phyloP scores from a whole-genome alignment of 1,140 invertebrate genomes.

The Luehdorfia chinensis region DNA sequence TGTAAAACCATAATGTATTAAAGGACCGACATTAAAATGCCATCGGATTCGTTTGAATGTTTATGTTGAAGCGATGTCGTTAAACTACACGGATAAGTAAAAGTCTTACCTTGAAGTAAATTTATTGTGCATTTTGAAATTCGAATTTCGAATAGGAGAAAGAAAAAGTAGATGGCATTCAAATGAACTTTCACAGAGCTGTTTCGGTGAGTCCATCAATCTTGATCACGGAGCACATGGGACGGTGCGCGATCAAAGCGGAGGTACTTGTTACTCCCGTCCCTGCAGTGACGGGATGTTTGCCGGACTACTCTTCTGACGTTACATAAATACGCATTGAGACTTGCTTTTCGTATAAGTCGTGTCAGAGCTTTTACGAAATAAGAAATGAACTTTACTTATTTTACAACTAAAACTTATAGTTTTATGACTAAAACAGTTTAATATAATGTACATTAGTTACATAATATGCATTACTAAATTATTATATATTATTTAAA shows the following conservation, averaged over 20 bases:
- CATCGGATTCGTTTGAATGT: constrained; percentile 25
- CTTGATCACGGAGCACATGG: constrained; percentile 17
- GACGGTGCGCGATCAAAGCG: constrained; percentile 17
- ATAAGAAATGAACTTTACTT: too few relatives aligned
- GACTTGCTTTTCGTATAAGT: too few relatives aligned
- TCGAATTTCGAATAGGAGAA: constrained; percentile 14
- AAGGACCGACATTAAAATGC: constrained; percentile 28
- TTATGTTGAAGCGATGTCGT: constrained; percentile 29
- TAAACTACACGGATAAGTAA: constrained; percentile 26
- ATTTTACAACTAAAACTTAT: too few relatives aligned
- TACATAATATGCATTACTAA: too few relatives aligned
- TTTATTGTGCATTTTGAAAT: constrained; percentile 30
- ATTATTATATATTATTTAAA: too few relatives aligned
- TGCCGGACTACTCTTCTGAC: constrained; percentile 15
- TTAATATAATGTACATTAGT: too few relatives aligned
- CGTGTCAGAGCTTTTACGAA: too few relatives aligned
- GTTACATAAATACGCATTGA: constrained; percentile 4
- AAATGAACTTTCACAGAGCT: constrained; percentile 18
- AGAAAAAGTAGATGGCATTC: constrained; percentile 16
- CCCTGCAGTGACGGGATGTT: constrained; percentile 12
- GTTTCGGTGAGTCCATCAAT: constrained; percentile 17
- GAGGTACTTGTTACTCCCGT: constrained; percentile 15
- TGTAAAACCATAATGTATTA: constrained; percentile 29
- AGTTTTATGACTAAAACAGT: too few relatives aligned
- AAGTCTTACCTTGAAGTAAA: constrained; percentile 24